Percentiles rank a stretch among this genome's conserved stretches.
phyloP scores from a whole-genome alignment of 2,797 vertebrate species.

The Channallabes apus region DNA sequence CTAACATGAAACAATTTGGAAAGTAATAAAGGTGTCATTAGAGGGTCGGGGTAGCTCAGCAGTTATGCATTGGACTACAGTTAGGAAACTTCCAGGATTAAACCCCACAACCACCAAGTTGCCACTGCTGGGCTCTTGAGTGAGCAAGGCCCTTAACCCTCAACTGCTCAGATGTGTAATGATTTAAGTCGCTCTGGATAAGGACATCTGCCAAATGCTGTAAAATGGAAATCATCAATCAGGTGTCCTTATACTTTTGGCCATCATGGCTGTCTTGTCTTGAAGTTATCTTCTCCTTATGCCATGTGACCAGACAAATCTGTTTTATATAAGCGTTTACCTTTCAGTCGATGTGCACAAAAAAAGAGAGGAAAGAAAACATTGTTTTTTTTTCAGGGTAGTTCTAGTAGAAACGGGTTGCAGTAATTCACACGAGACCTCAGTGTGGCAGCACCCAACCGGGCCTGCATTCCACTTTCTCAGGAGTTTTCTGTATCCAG shows the following conservation, averaged over 20 bases:
- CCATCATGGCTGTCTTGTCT: neutral
- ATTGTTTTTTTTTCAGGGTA: constrained; percentile 30
- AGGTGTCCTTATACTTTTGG: neutral
- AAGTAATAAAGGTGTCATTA: too few species aligned
- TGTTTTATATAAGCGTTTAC: constrained; percentile 8
- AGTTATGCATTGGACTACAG: too few species aligned
- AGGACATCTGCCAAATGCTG: too few species aligned
- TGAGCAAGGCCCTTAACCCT: too few species aligned
- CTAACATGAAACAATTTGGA: too few species aligned
- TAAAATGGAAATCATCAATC: too few species aligned
- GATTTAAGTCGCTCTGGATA: too few species aligned
- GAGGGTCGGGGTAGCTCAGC: too few species aligned
- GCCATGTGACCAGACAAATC: neutral
- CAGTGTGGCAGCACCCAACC: constrained; percentile 30
- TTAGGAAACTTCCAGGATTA: too few species aligned
- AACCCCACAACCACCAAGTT: too few species aligned
- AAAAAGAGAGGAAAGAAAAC: neutral
- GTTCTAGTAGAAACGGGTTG: constrained; percentile 23
- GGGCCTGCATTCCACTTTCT: constrained; percentile 39
- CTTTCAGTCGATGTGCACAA: neutral
- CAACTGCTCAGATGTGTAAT: too few species aligned
- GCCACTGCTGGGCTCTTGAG: too few species aligned
- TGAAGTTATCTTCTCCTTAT: neutral
- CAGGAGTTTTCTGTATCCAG: constrained; percentile 20
- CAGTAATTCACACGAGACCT: constrained; percentile 35